Conservation (phyloP, 2,888 invertebrate genomes). For the Tetranychus piercei region DNA sequence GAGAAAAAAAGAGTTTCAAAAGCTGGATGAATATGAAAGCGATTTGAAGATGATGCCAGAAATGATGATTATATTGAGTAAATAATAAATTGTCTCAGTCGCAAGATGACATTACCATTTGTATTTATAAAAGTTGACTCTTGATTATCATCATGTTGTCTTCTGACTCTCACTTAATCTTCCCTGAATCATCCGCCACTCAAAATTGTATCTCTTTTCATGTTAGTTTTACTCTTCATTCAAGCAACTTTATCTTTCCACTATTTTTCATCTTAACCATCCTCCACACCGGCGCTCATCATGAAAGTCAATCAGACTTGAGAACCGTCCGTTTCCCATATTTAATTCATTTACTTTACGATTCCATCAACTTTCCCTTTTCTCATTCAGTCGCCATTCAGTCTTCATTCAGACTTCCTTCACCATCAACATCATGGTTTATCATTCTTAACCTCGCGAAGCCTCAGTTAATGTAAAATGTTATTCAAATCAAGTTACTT, state of each 20-base stretch:
- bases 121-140: neutral
- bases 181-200: neutral
- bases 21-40: neutral
- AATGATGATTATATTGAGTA: neutral
- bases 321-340: neutral
- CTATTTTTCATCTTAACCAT: neutral
- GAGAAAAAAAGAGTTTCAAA: too few relatives aligned
- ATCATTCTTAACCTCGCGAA: too few relatives aligned
- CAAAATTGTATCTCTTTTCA: neutral
- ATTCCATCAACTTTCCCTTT: neutral
- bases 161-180: neutral
- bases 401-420: too few relatives aligned
- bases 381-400: too few relatives aligned
- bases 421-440: too few relatives aligned
- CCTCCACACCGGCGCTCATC: neutral
- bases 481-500: too few relatives aligned
- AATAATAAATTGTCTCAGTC: too few relatives aligned
- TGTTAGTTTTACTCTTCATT: neutral
- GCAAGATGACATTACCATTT: neutral
- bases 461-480: too few relatives aligned
- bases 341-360: neutral
- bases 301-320: neutral
- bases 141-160: neutral
- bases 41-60: neutral
- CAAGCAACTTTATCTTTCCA: neutral